Evolutionary conservation across 2,113 vertebrate genomes (phyloP).

Genomic region (Piliocolobus tephrosceles): DNA sequence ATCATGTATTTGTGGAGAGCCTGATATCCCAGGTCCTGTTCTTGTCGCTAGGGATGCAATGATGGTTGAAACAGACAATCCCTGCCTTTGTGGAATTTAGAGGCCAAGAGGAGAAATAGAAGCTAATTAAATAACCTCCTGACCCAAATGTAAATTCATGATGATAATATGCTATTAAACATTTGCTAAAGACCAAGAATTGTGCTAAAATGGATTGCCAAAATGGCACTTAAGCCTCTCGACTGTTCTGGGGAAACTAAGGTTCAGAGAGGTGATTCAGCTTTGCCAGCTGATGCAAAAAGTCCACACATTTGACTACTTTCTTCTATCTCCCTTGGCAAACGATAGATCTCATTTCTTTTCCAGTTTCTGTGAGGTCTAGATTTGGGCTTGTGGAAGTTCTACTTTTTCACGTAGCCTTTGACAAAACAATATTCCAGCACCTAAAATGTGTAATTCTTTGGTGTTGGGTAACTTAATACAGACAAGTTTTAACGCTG

Average conservation of each 20-base stretch:
- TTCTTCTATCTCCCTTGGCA: not conserved
- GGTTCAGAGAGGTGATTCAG: not conserved
- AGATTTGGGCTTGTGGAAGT: not conserved
- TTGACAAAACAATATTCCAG: constrained; percentile 4
- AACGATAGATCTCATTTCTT: not conserved
- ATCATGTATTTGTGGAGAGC: not conserved
- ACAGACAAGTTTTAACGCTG: not conserved
- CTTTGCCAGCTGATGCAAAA: not conserved
- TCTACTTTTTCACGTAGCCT: not conserved
- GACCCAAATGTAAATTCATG: not conserved
- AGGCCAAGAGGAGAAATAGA: not conserved
- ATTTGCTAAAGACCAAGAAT: not conserved
- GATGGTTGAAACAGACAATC: not conserved
- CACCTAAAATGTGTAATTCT: not conserved
- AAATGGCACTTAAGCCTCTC: not conserved
- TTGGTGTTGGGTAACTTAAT: not conserved
- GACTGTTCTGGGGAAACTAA: not conserved
- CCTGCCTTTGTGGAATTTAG: not conserved
- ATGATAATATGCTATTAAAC: not conserved
- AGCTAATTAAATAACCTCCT: not conserved
- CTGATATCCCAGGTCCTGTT: not conserved
- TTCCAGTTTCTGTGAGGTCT: not conserved
- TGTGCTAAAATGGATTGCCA: not conserved
- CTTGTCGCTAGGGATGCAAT: rapidly evolving
- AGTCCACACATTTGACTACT: not conserved